Conservation (phyloP, 2,797 vertebrate genomes). For the Eleutherodactylus coqui region DNA sequence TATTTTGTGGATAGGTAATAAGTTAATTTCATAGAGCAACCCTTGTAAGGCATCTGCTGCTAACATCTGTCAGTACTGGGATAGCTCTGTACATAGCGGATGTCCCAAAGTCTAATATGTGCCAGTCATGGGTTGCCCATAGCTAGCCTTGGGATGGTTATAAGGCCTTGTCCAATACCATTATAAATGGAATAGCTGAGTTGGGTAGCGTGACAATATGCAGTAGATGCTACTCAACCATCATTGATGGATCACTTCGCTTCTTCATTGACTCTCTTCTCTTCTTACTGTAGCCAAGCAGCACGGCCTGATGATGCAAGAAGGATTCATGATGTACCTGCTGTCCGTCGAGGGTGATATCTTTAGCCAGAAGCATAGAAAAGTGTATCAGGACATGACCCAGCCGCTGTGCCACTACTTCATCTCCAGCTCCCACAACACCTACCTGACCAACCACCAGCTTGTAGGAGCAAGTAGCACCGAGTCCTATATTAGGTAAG, state of each 20-base stretch:
- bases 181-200: too few relatives aligned
- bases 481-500: constrained; percentile 91
- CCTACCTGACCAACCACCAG: constrained; percentile 94
- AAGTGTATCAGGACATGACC: constrained; percentile 90
- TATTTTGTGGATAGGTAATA: too few relatives aligned
- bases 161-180: too few relatives aligned
- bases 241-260: not conserved
- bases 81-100: too few relatives aligned
- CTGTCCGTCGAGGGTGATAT: constrained; percentile 87
- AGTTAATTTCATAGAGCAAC: too few relatives aligned
- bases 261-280: not conserved
- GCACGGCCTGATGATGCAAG: constrained; percentile 87
- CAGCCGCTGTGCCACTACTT: constrained; percentile 90
- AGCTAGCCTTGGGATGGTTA: too few relatives aligned
- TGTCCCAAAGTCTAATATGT: too few relatives aligned
- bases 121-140: too few relatives aligned
- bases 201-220: too few relatives aligned
- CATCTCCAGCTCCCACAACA: constrained; percentile 86
- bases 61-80: too few relatives aligned
- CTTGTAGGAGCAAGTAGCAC: constrained; percentile 92
- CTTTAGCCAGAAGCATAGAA: constrained; percentile 81
- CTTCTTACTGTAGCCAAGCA: constrained; percentile 70
- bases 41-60: too few relatives aligned
- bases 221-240: too few relatives aligned
- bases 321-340: constrained; percentile 96